phyloP scores from a whole-genome alignment of 1,140 invertebrate genomes.

The fruit fly (Drosophila melanogaster) region DNA sequence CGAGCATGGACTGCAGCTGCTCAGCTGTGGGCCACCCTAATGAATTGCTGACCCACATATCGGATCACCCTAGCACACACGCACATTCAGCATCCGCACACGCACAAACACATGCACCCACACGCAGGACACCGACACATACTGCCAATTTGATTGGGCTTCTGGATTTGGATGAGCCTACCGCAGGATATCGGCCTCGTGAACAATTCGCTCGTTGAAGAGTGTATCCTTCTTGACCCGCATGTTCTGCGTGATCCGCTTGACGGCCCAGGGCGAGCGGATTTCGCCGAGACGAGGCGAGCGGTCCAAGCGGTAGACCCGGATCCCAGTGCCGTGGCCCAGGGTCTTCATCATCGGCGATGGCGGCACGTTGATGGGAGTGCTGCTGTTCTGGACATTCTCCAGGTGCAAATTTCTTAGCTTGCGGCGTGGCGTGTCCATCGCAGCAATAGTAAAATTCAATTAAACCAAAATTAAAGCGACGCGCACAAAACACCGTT shows the following conservation, averaged over 20 bases:
- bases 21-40: not conserved
- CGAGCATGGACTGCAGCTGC: not conserved
- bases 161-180: constrained; percentile 23
- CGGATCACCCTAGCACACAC: constrained; percentile 22
- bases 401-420: constrained; percentile 70
- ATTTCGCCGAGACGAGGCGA: constrained; percentile 88
- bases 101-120: constrained; percentile 24
- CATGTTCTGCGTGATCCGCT: constrained; percentile 86
- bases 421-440: constrained; percentile 75
- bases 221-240: constrained; percentile 55
- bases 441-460: constrained; percentile 6
- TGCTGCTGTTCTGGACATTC: constrained; percentile 68
- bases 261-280: constrained; percentile 93
- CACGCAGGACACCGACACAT: constrained; percentile 17
- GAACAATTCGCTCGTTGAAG: constrained; percentile 86
- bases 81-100: constrained; percentile 44
- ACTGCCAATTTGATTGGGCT: not conserved
- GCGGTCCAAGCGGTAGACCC: constrained; percentile 90
- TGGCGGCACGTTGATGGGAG: constrained; percentile 73
- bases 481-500: constrained; percentile 61
- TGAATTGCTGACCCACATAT: constrained; percentile 5
- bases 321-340: constrained; percentile 87
- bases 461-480: constrained; percentile 15
- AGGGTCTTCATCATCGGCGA: constrained; percentile 79
- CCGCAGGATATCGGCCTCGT: constrained; percentile 88